These are phyloP conservation scores for Lordiphosa andalusiaca DNA, from an alignment of 2,888 invertebrate species.

Conservation along the genomic window DNA sequence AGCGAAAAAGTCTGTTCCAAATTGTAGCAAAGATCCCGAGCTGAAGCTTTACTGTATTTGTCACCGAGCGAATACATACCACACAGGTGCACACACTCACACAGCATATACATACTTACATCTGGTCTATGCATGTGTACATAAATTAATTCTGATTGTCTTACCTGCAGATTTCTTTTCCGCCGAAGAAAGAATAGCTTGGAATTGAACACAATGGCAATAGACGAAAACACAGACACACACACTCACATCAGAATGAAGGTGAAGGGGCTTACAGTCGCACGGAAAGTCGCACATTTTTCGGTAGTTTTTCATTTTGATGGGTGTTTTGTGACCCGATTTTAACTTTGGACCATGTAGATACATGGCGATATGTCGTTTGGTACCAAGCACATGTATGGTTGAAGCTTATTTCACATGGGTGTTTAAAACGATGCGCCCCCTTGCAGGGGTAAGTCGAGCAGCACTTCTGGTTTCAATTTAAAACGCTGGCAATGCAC, in stretches of 20 bases:
- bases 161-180: constrained; percentile 14
- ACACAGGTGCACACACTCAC: no score
- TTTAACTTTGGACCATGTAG: neutral
- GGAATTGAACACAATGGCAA: constrained; percentile 5
- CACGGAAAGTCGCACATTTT: neutral
- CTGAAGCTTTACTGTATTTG: no score
- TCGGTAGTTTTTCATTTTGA: constrained; percentile 6
- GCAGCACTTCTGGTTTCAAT: constrained; percentile 1
- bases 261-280: constrained; percentile 7
- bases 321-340: constrained; percentile 4
- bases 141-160: constrained; percentile 12
- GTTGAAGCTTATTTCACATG: constrained; percentile 1
- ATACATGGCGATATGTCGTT: neutral
- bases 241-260: neutral
- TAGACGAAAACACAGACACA: neutral
- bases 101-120: no score
- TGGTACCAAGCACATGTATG: constrained; percentile 1
- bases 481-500: constrained; percentile 10
- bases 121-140: neutral
- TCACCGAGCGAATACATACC: no score
- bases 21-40: no score
- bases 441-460: constrained; percentile 1
- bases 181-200: constrained; percentile 9
- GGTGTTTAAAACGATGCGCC: neutral
- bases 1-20: no score